Conservation (phyloP, 1,140 invertebrate genomes). For the Drosophila orena region DNA sequence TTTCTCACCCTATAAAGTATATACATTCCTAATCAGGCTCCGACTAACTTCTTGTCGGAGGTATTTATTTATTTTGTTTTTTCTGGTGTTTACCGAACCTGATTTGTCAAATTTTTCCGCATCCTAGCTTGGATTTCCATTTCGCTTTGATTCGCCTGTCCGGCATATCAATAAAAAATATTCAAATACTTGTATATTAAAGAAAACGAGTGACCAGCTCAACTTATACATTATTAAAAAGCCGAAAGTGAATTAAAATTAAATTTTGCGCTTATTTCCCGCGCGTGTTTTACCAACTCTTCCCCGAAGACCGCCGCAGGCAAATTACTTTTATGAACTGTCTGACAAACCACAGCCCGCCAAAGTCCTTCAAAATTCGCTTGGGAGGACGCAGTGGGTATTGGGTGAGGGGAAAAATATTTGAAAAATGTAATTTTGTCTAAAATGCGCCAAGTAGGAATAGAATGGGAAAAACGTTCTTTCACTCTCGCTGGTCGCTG, state of each 20-base stretch:
- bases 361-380: constrained; percentile 36
- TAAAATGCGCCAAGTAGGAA: constrained; percentile 33
- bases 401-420: constrained; percentile 12
- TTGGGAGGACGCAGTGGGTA: constrained; percentile 16
- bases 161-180: constrained; percentile 49
- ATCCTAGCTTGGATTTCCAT: not conserved
- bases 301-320: constrained; percentile 37
- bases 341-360: constrained; percentile 50
- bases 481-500: not conserved
- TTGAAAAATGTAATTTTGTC: constrained; percentile 62
- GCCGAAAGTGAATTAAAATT: constrained; percentile 72
- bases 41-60: constrained; percentile 3
- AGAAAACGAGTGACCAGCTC: constrained; percentile 17
- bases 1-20: too few relatives aligned
- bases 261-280: constrained; percentile 36
- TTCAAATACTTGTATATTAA: not conserved
- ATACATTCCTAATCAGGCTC: too few relatives aligned
- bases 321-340: constrained; percentile 78
- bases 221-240: constrained; percentile 71
- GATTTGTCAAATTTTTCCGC: constrained; percentile 6
- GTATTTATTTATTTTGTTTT: constrained; percentile 16
- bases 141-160: constrained; percentile 24
- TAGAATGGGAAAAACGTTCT: constrained; percentile 17
- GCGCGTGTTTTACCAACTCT: constrained; percentile 10
- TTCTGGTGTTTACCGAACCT: constrained; percentile 14